A percentile compares a stretch with the other conserved stretches of the same genome.
Conservation (phyloP, 2,797 vertebrate genomes). For the Diglossa cyanea region DNA sequence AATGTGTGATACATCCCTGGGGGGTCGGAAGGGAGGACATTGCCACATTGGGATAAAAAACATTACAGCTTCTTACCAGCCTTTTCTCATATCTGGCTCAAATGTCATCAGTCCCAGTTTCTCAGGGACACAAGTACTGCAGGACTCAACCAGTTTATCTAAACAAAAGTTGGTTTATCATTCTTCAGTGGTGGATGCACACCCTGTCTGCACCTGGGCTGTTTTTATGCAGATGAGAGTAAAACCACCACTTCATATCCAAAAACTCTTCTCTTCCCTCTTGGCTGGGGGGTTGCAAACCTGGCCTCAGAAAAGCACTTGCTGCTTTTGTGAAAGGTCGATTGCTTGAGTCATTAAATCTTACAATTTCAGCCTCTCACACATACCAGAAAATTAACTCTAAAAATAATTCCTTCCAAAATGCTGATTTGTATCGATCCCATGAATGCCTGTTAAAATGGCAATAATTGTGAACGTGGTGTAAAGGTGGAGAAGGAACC, state of each 20-base stretch:
- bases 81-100: neutral
- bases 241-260: fast-evolving
- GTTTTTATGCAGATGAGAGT: neutral
- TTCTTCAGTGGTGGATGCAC: neutral
- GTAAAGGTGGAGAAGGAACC: neutral
- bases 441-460: neutral
- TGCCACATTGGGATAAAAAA: neutral
- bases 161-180: neutral
- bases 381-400: neutral
- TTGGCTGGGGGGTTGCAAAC: fast-evolving
- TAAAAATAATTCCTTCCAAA: neutral
- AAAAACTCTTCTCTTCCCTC: neutral
- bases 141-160: neutral
- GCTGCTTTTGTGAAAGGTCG: fast-evolving
- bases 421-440: neutral
- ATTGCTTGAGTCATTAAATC: neutral
- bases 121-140: neutral
- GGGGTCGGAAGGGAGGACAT: fast-evolving
- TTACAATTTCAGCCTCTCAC: neutral
- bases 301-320: neutral
- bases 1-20: neutral
- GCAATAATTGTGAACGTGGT: neutral
- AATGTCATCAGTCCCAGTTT: neutral
- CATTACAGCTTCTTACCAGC: neutral
- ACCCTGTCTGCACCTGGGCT: too few species aligned